These are phyloP conservation scores for Piscicola geometra DNA, from an alignment of 2,888 invertebrate genomes.

Conservation along the genomic window DNA sequence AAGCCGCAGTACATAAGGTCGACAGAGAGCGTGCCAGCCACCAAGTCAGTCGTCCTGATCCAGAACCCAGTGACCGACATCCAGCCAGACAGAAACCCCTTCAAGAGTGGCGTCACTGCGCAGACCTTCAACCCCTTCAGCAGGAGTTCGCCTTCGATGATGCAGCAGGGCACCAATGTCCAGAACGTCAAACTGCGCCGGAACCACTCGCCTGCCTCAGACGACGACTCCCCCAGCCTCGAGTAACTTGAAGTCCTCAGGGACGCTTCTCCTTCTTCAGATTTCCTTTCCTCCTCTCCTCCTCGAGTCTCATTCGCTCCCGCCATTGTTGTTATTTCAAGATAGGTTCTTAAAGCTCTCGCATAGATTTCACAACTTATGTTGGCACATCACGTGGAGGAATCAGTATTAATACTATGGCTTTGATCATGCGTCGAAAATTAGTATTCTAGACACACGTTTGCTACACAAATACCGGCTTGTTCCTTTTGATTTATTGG, in stretches of 20 bases:
- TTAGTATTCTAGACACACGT: too few species aligned
- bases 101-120: slow-evolving; percentile 14
- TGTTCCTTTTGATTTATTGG: too few species aligned
- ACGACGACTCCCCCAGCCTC: neutral
- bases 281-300: too few species aligned
- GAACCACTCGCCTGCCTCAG: slow-evolving; percentile 23
- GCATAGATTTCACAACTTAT: too few species aligned
- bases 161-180: neutral
- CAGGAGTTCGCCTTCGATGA: neutral
- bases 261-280: too few species aligned
- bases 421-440: too few species aligned
- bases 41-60: slow-evolving; percentile 12
- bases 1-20: slow-evolving; percentile 10
- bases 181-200: slow-evolving; percentile 30
- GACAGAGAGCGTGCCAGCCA: neutral
- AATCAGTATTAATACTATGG: too few species aligned
- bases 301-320: too few species aligned
- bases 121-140: slow-evolving; percentile 20
- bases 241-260: neutral
- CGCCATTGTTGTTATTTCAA: too few species aligned
- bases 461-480: too few species aligned
- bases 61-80: slow-evolving; percentile 3
- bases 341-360: too few species aligned
- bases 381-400: too few species aligned
- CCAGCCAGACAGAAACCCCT: slow-evolving; percentile 23